These are phyloP conservation scores for Channa maculata DNA, from an alignment of 2,113 vertebrate species.

Conservation along the genomic window DNA sequence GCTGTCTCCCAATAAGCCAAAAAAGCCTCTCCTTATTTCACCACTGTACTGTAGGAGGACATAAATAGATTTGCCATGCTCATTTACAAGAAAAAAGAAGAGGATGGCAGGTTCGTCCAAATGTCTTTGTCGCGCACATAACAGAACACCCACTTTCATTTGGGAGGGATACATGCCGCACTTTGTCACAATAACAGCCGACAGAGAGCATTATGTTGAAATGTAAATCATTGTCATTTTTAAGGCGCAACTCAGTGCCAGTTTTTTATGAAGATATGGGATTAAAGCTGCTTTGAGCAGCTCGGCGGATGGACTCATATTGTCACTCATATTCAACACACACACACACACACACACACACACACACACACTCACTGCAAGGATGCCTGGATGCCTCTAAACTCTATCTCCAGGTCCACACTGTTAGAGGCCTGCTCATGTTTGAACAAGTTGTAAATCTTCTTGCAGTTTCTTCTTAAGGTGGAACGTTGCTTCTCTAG, in stretches of 20 bases:
- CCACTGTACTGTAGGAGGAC: slow-evolving; percentile 56
- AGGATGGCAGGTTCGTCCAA: slow-evolving; percentile 66
- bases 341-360: slow-evolving; percentile 3
- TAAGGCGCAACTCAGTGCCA: slow-evolving; percentile 50
- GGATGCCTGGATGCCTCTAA: not conserved
- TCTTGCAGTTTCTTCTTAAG: slow-evolving; percentile 1
- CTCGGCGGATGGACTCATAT: slow-evolving; percentile 30
- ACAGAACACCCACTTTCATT: slow-evolving; percentile 72
- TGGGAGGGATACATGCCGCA: slow-evolving; percentile 49
- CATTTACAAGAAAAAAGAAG: slow-evolving; percentile 66
- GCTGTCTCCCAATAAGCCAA: slow-evolving; percentile 39
- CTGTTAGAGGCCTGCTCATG: not conserved
- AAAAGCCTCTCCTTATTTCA: slow-evolving; percentile 45
- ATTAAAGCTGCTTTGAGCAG: slow-evolving; percentile 59
- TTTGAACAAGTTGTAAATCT: slow-evolving; percentile 9
- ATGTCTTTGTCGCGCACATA: slow-evolving; percentile 67
- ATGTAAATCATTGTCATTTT: slow-evolving; percentile 76
- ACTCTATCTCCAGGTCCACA: slow-evolving; percentile 7
- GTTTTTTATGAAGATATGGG: slow-evolving; percentile 49
- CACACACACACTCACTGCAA: not conserved
- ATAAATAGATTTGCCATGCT: slow-evolving; percentile 73
- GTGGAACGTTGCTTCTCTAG: not conserved
- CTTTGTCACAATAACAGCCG: slow-evolving; percentile 64
- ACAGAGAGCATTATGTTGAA: slow-evolving; percentile 66
- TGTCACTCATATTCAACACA: slow-evolving; percentile 15